Base-by-base conservation (phyloP, 2,888 invertebrate species). In the Sinopyrophorus schimmeli region DNA sequence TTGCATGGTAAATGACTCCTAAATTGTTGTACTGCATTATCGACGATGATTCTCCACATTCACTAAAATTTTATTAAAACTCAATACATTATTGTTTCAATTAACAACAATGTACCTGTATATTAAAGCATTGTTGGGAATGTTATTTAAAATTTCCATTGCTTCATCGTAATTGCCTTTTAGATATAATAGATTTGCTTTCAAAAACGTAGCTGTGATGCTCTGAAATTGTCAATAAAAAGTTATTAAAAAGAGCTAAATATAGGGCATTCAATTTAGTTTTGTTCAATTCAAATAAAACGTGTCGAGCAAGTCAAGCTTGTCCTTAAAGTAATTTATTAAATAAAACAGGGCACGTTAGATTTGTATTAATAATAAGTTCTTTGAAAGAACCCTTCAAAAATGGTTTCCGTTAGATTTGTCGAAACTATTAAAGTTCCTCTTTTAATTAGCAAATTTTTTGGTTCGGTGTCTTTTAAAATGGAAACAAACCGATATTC, bases 1-100 rank as follows among this genome's bases (percentile, higher is more conserved):
- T 79, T 21, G 87, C 84, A 65, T 89, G 82, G 72, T 92, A 87
- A 57, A 90, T 79, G 38, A 88, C 85, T 28, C 87, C 92, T 66
- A 91, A 80, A 65, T 92, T 91, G 67, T 92, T 93, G 66, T 87
- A 86, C 62, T 86, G 83, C 68, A 84, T 75, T 35, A 83, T 77
- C 11, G 77, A 74, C 5, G 82, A 73, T 46, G 79, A 80, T 69
- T 86, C 84, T 2, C 83, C 84, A 53, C 70, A 74, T 18, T 77
- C 77, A 57, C 81, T 80, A 58, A 35, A 57, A 53, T 44, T n/a
- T n/a, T n/a, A n/a, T n/a, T n/a, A n/a, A n/a, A n/a, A n/a, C n/a
- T n/a, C n/a, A n/a, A n/a, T n/a, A n/a, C n/a, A n/a, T n/a, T n/a
- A 2, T 4, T 20, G 9, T n/a, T 17, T 5, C 18, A 32, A 2